A percentile compares a stretch with the other conserved stretches of the same genome.
phyloP scores from a whole-genome alignment of 2,797 vertebrate species.

The Somateria mollissima region DNA sequence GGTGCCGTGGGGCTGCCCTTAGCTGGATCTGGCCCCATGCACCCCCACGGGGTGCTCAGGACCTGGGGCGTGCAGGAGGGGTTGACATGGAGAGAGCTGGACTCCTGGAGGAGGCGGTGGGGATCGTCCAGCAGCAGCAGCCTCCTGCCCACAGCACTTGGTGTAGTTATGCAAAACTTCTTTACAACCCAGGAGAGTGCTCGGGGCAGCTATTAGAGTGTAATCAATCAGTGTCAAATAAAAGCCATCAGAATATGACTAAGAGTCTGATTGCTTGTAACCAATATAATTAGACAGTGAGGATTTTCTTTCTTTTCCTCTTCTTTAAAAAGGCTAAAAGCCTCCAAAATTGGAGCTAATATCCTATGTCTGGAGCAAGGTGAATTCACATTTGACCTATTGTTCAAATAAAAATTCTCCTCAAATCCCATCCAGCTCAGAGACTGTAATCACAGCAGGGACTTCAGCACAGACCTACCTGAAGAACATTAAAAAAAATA shows the following conservation, averaged over 20 bases:
- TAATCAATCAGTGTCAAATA: constrained; percentile 56
- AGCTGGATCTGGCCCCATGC: too few relatives aligned
- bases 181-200: not conserved
- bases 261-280: constrained; percentile 31
- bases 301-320: not conserved
- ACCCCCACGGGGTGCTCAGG: too few relatives aligned
- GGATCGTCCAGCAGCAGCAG: not conserved
- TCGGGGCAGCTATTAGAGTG: not conserved
- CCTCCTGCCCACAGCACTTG: accelerated
- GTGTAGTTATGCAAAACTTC: not conserved
- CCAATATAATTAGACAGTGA: constrained; percentile 15
- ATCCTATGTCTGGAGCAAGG: not conserved
- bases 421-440: not conserved
- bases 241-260: constrained; percentile 1
- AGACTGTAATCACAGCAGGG: not conserved
- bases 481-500: not conserved
- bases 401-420: constrained; percentile 25
- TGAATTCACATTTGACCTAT: constrained; percentile 31
- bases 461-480: not conserved
- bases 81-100: not conserved
- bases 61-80: not conserved
- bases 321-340: constrained; percentile 10
- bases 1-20: too few relatives aligned
- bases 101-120: not conserved
- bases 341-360: not conserved